Base-by-base conservation (phyloP, 1,140 invertebrate species). In the Drosophila leontia region DNA sequence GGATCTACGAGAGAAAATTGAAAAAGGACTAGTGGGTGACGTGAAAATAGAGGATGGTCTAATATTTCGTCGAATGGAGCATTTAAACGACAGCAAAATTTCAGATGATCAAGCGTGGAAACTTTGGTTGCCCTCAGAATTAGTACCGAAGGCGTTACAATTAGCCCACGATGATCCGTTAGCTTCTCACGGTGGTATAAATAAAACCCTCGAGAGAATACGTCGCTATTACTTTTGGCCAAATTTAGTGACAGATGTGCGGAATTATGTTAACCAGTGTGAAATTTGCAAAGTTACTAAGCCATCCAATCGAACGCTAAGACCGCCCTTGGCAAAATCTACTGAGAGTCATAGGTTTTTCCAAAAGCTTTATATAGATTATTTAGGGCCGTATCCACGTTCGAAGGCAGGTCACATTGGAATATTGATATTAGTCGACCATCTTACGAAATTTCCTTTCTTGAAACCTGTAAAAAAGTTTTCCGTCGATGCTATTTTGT, bases 201-300 rank as follows among this genome's bases (percentile, higher is more conserved):
- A 58, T 17, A 41, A 62, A n/a, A 62, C 45, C 4, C 23, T 62
- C 3, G 34, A 62, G n/a, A 35, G 47, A 29, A 9, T 62, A 3
- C 11, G 35, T 12, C 23, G 35, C 15, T 32, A 41, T 5, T 51
- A 39, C 11, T n/a, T n/a, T n/a, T n/a, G n/a, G n/a, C n/a, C n/a
- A n/a, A n/a, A n/a, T n/a, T n/a, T n/a, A n/a, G n/a, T n/a, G n/a
- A n/a, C n/a, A n/a, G n/a, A n/a, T n/a, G n/a, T n/a, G n/a, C n/a
- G n/a, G n/a, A n/a, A n/a, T n/a, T n/a, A n/a, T n/a, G n/a, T n/a
- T n/a, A n/a, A n/a, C n/a, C n/a, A n/a, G n/a, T n/a, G n/a, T n/a
- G n/a, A n/a, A n/a, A n/a, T n/a, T n/a, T n/a, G n/a, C n/a, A n/a
- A n/a, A n/a, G n/a, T n/a, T n/a, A n/a, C n/a, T n/a, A n/a, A n/a